A percentile compares a stretch with the other conserved stretches of the same genome.
These are phyloP conservation scores for Taenaris catops DNA, from an alignment of 2,888 invertebrate genomes.

Conservation along the genomic window DNA sequence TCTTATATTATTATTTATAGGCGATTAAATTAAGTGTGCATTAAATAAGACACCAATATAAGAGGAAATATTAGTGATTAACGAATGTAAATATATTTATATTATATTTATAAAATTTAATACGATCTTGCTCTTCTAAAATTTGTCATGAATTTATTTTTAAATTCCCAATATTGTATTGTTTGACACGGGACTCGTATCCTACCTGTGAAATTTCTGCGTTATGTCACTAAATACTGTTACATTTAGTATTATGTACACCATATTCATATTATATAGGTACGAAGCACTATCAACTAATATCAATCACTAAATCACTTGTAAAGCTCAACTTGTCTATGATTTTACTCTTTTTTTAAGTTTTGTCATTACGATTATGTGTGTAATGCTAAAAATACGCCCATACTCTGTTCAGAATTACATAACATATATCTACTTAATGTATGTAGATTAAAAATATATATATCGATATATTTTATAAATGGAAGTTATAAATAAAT, in stretches of 20 bases:
- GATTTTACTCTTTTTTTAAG: too few species aligned
- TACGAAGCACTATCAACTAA: conserved; percentile 48
- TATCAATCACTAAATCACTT: conserved; percentile 39
- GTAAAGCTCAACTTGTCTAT: too few species aligned
- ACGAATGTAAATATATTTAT: conserved; percentile 78
- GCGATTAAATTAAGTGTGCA: conserved; percentile 64
- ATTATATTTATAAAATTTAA: conserved; percentile 77
- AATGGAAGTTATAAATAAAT: too few species aligned
- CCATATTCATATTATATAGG: conserved; percentile 44
- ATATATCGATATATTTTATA: too few species aligned
- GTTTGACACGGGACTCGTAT: conserved; percentile 29
- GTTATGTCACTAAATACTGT: conserved; percentile 44
- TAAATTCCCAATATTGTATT: conserved; percentile 44
- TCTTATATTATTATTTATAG: conserved; percentile 72
- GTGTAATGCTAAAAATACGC: too few species aligned
- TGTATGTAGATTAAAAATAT: too few species aligned
- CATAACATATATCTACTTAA: too few species aligned
- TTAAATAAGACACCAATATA: conserved; percentile 79
- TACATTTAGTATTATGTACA: conserved; percentile 32
- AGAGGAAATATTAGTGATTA: conserved; percentile 64
- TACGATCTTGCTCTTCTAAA: conserved; percentile 76
- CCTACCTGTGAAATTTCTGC: conserved; percentile 8
- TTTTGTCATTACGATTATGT: too few species aligned
- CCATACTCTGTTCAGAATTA: too few species aligned
- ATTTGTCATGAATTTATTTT: conserved; percentile 62